Percentiles rank a stretch among this genome's conserved stretches.
Conservation (phyloP, 2,797 vertebrate species). For the Myotis pilosus region DNA sequence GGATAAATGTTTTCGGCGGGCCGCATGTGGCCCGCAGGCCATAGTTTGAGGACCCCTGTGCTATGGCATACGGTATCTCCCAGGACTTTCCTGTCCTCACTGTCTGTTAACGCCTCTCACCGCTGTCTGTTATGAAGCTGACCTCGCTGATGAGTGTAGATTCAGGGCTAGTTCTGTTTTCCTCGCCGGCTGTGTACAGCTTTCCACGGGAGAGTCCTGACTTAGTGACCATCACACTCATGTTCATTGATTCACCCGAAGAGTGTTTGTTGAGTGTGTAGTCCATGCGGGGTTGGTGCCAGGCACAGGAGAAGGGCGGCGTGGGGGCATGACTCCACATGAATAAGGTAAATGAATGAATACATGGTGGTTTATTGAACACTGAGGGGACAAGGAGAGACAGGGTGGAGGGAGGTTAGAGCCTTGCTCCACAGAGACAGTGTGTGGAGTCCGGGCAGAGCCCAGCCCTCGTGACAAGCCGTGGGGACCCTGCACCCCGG, state of each 20-base stretch:
- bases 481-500: accelerated
- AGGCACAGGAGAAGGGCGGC: no score
- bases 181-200: background rate
- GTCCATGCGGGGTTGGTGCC: no score
- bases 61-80: accelerated
- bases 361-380: accelerated
- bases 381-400: accelerated
- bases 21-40: no score
- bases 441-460: accelerated
- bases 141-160: accelerated
- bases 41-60: no score
- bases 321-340: background rate
- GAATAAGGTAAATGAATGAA: background rate
- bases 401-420: accelerated
- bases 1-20: no score
- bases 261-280: background rate
- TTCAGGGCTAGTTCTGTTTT: background rate
- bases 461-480: accelerated
- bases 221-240: accelerated
- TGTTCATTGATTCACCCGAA: background rate
- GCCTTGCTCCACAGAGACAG: background rate
- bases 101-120: accelerated
- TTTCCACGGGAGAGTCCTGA: background rate
- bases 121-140: background rate
- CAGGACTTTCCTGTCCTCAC: background rate